Evolutionary conservation across 2,113 vertebrate genomes (phyloP), one percentile per base, ranked within the genome.

Genomic region (Ameiurus melas): DNA sequence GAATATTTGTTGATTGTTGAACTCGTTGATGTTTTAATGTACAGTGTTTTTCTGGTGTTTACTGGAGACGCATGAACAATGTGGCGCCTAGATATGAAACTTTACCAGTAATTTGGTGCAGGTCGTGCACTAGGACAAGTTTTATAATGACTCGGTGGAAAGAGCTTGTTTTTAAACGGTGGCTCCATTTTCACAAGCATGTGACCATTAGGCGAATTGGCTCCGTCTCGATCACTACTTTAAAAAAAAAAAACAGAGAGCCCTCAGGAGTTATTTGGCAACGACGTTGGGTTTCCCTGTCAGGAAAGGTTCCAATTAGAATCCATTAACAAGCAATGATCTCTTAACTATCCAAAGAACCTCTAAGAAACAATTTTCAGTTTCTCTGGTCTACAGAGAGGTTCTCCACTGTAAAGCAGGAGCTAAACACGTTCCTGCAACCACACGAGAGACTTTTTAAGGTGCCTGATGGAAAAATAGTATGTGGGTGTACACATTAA

Each of bases 181-280:
- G 36, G 71, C 30, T 75, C 71, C 12, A 27, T 51, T 14, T 27
- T 77, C 20, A 25, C 71, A 25, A 12, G 22, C 43, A 16, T 27
- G 71, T 53, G 43, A 13, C 25, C 22, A 27, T 78, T 2, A 19
- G 27, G 27, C 6, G n/a, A 30, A 80, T 19, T 30, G 77, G 51
- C 51, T 80, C 47, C 2, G 47, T 79, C 77, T 55, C 51, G 30
- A 4, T 55, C 77, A 22, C 27, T 30, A 16, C n/a, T 78, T 16
- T 16, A 51, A 13, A 47, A 47, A 22, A 47, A 27, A 71, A 0
- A 39, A 39, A 70, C 10, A 27, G 27, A 80, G 14, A 78, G 30
- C 53, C 79, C 79, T 58, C n/a, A 22, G 79, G 79, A 58, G 30
- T 2, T 33, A 58, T 81, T 36, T 81, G 79, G 79, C 79, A 81